phyloP scores from a whole-genome alignment of 2,797 vertebrate species.

The Enoplosus armatus region DNA sequence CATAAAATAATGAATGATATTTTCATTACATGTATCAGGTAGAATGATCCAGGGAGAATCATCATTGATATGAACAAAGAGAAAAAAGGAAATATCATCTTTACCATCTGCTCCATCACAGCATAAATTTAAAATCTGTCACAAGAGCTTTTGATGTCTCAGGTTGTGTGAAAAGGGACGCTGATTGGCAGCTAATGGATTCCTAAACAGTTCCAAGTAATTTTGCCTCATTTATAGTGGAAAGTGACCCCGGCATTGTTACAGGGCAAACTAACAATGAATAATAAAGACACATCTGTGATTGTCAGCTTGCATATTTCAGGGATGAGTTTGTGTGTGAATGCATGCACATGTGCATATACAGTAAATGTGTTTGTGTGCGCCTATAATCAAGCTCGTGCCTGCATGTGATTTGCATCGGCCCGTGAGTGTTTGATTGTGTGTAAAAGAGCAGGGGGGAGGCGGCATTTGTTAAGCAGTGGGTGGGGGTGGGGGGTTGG shows the following conservation, averaged over 20 bases:
- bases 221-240: slow-evolving; percentile 52
- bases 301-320: slow-evolving; percentile 34
- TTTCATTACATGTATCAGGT: slow-evolving; percentile 16
- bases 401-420: slow-evolving; percentile 46
- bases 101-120: slow-evolving; percentile 50
- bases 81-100: slow-evolving; percentile 34
- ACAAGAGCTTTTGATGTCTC: slow-evolving; percentile 40
- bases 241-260: slow-evolving; percentile 54
- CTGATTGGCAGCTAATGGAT: slow-evolving; percentile 47
- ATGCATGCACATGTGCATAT: slow-evolving; percentile 1
- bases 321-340: slow-evolving; percentile 2
- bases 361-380: slow-evolving; percentile 12
- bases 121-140: slow-evolving; percentile 37
- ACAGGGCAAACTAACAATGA: slow-evolving; percentile 53
- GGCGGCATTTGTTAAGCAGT: slow-evolving; percentile 65
- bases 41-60: slow-evolving; percentile 25
- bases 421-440: slow-evolving; percentile 49
- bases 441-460: slow-evolving; percentile 53
- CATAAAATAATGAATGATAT: slow-evolving; percentile 8
- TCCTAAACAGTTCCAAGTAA: slow-evolving; percentile 52
- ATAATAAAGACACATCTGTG: slow-evolving; percentile 68
- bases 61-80: not conserved
- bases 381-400: not conserved
- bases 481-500: slow-evolving; percentile 57
- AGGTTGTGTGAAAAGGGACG: slow-evolving; percentile 39